Evolutionary conservation across 2,113 vertebrate species (phyloP), one percentile per base, ranked within the genome.

Genomic region (Mesocricetus auratus): DNA sequence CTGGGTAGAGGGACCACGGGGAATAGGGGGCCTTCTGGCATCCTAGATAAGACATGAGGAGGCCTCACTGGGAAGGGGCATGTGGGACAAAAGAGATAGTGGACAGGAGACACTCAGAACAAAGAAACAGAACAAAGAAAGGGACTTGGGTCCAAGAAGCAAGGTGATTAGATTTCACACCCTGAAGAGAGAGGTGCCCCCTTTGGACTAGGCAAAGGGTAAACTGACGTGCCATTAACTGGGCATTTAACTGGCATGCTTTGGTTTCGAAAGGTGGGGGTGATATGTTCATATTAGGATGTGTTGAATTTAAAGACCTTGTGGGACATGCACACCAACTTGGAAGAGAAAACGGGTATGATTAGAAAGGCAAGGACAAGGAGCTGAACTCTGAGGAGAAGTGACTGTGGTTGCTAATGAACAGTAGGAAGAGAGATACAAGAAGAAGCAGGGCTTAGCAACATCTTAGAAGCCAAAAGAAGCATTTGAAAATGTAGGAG

Each of bases 281-380:
- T 16, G 56, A 29, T 66, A 31, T 66, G 83, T 58, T 93, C 60
- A 15, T 36, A 64, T 22, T 58, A 85, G 64, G 50, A 71, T 33
- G 75, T 2, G 10, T 0, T 88, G 82, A 86, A 78, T 56, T 93
- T 79, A 56, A 93, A 86, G 77, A 69, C 75, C 86, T 78, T 85
- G 13, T 77, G 58, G 86, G 19, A 79, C 82, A 91, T 42, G 60
- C n/a, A 68, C 1, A 10, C 31, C 45, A 26, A 78, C 66, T 12
- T 21, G 10, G 75, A 86, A 91, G 53, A 87, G 33, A 93, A 68
- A 93, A 89, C 39, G 19, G 0, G 7, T 12, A 86, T 64, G 90
- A 86, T 93, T n/a, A 77, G 45, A 97, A 85, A 86, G 47, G 33
- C 45, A 86, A 50, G 60, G 71, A 15, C 17, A 78, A 94, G 50